phyloP scores from a whole-genome alignment of 2,113 vertebrate genomes.

The Mohoua ochrocephala region DNA sequence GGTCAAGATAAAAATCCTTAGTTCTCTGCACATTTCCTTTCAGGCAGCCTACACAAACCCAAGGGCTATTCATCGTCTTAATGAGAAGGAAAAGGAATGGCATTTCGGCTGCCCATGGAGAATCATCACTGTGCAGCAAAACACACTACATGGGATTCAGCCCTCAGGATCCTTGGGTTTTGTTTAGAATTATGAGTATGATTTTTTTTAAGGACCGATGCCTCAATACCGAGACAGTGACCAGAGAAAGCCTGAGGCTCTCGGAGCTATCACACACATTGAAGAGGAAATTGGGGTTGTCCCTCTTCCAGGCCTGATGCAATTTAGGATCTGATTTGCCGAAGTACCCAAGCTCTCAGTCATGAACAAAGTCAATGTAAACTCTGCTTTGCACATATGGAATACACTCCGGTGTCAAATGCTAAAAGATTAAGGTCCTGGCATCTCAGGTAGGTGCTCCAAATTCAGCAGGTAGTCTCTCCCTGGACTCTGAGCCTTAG shows the following conservation, averaged over 20 bases:
- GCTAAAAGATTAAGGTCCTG: background rate
- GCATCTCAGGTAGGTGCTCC: background rate
- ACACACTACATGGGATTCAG: background rate
- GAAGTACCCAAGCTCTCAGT: background rate
- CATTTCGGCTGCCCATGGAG: background rate
- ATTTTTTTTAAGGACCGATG: background rate
- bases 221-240: background rate
- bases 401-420: background rate
- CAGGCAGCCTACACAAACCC: background rate
- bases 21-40: background rate
- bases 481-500: background rate
- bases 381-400: background rate
- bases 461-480: background rate
- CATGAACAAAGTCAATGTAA: background rate
- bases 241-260: background rate
- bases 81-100: background rate
- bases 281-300: background rate
- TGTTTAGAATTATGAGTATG: background rate
- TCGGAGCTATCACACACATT: background rate
- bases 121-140: background rate
- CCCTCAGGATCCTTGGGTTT: background rate
- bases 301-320: background rate
- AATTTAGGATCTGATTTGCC: background rate
- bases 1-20: constrained; percentile 9
- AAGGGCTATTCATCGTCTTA: background rate